These are phyloP conservation scores for Myotis planiceps DNA, from an alignment of 2,797 vertebrate genomes.

Conservation along the genomic window DNA sequence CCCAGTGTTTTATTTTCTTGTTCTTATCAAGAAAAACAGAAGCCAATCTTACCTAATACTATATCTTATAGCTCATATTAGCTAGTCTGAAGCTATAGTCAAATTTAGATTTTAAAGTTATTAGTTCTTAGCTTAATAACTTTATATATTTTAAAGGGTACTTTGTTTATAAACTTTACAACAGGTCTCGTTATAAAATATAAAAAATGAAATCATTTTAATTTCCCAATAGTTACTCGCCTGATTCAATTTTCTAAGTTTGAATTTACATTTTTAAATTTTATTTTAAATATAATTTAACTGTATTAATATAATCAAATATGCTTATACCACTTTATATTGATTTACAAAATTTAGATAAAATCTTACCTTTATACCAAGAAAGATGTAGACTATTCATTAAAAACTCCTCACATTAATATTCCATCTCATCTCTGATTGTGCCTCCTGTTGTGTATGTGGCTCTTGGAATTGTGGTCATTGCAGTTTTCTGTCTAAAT, in stretches of 20 bases:
- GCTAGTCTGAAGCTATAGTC: neutral
- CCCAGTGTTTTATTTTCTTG: neutral
- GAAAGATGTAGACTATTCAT: neutral
- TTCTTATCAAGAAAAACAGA: conserved; percentile 5
- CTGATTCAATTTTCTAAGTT: neutral
- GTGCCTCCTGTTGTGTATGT: neutral
- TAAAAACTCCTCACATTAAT: neutral
- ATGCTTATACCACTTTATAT: neutral
- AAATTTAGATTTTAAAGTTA: neutral
- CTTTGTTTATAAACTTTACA: neutral
- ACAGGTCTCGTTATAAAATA: neutral
- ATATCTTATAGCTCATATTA: neutral
- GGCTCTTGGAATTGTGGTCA: neutral
- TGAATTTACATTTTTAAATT: neutral
- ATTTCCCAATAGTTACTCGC: neutral
- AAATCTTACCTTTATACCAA: neutral
- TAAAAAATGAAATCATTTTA: neutral
- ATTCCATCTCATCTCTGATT: neutral
- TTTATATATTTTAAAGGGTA: neutral
- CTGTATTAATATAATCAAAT: neutral
- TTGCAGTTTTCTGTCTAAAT: neutral
- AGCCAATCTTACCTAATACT: neutral
- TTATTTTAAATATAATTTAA: neutral
- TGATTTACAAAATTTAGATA: neutral
- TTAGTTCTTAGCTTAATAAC: neutral